Conservation (phyloP, 2,888 invertebrate species). For the Rotaria magnacalcarata region DNA sequence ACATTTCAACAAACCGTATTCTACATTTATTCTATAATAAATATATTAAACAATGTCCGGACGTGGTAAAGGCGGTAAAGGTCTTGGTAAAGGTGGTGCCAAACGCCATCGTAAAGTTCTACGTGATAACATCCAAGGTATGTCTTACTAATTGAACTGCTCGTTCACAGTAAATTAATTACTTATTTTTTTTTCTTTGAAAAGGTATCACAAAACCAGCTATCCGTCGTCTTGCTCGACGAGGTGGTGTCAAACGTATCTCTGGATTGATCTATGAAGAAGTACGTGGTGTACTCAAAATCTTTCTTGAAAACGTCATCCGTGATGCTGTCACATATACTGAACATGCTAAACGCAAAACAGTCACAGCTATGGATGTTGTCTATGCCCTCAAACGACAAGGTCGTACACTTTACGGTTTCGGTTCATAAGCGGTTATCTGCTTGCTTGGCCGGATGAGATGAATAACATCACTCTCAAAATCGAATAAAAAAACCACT, state of each 20-base stretch:
- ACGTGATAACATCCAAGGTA: conserved; percentile 73
- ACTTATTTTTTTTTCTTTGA: too few relatives aligned
- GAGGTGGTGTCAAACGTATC: conserved; percentile 67
- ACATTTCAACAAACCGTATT: neutral
- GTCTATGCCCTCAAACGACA: conserved; percentile 79
- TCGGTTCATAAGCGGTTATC: conserved; percentile 60
- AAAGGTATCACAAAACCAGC: conserved; percentile 69
- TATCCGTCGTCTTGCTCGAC: conserved; percentile 70
- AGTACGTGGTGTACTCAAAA: conserved; percentile 72
- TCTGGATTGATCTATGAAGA: conserved; percentile 76
- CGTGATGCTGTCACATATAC: conserved; percentile 80
- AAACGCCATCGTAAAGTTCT: conserved; percentile 76
- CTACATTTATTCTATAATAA: neutral
- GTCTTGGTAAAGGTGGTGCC: conserved; percentile 74
- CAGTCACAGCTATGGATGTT: conserved; percentile 81
- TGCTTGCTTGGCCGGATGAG: neutral
- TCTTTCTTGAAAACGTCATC: conserved; percentile 77
- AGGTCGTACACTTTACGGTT: conserved; percentile 76
- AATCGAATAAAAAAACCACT: neutral
- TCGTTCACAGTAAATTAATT: too few relatives aligned
- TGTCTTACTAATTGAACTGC: too few relatives aligned
- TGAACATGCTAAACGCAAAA: conserved; percentile 80
- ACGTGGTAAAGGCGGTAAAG: conserved; percentile 74
- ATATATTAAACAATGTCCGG: conserved; percentile 66
- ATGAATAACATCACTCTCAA: conserved; percentile 20